A percentile compares a stretch with the other conserved stretches of the same genome.
phyloP scores from a whole-genome alignment of 2,888 invertebrate species.

The Tachystola acroxantha region DNA sequence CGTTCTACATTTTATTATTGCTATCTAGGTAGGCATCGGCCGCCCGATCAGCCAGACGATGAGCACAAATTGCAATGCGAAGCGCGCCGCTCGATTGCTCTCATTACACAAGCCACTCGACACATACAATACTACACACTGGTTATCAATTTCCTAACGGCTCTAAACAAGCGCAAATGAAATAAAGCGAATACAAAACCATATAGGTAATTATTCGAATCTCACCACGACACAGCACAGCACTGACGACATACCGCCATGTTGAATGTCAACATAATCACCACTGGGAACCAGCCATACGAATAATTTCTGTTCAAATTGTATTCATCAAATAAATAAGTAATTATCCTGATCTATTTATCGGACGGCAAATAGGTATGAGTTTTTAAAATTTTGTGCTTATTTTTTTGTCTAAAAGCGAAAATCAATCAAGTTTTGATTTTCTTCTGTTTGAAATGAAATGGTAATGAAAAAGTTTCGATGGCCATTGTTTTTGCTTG shows the following conservation, averaged over 20 bases:
- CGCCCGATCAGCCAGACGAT: slow-evolving; percentile 48
- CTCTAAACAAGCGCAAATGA: slow-evolving; percentile 28
- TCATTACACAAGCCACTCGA: slow-evolving; percentile 29
- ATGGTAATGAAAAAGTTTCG: slow-evolving; percentile 27
- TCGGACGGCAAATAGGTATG: slow-evolving; percentile 25
- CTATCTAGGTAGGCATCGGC: slow-evolving; percentile 55
- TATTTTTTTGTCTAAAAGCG: slow-evolving; percentile 65
- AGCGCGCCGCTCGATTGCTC: slow-evolving; percentile 21
- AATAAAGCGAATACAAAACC: slow-evolving; percentile 44
- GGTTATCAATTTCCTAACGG: slow-evolving; percentile 27
- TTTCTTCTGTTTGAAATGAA: slow-evolving; percentile 46
- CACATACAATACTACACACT: slow-evolving; percentile 28
- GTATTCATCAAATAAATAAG: slow-evolving; percentile 26
- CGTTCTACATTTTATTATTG: slow-evolving; percentile 53
- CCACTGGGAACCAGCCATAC: slow-evolving; percentile 56
- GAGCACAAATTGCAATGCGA: slow-evolving; percentile 50
- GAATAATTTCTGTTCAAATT: slow-evolving; percentile 25
- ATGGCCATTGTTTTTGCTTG: slow-evolving; percentile 20
- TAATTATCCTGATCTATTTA: slow-evolving; percentile 18
- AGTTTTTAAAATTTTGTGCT: slow-evolving; percentile 64
- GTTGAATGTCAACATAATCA: slow-evolving; percentile 88
- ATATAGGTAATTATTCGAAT: slow-evolving; percentile 73
- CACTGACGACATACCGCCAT: slow-evolving; percentile 98
- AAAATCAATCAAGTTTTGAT: slow-evolving; percentile 50
- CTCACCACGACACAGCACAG: slow-evolving; percentile 98